phyloP scores from a whole-genome alignment of 2,797 vertebrate species.

The Prionace glauca region DNA sequence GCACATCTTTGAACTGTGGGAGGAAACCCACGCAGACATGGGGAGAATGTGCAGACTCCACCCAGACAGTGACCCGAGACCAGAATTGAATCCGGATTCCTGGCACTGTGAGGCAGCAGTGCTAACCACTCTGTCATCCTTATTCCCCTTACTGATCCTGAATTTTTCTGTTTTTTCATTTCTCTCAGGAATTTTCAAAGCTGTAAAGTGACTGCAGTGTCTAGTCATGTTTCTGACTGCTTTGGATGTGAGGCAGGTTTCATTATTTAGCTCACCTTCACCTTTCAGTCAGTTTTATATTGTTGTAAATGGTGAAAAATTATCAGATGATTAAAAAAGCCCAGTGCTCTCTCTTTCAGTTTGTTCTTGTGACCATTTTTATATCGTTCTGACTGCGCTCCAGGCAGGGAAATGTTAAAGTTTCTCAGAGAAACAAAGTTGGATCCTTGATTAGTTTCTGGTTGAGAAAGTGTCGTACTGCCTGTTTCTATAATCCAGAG shows the following conservation, averaged over 20 bases:
- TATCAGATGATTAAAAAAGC: not conserved
- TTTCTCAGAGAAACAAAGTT: not conserved
- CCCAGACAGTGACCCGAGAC: too few species aligned
- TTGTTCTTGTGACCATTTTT: not conserved
- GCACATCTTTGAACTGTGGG: too few species aligned
- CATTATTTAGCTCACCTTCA: not conserved
- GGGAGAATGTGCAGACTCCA: too few species aligned
- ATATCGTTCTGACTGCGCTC: not conserved
- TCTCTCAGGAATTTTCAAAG: not conserved
- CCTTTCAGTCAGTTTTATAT: not conserved
- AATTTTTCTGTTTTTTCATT: too few species aligned
- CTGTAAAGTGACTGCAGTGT: not conserved
- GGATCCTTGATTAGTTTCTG: not conserved
- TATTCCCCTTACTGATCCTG: too few species aligned
- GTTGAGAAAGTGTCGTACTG: not conserved
- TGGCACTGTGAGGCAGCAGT: too few species aligned
- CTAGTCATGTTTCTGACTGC: not conserved
- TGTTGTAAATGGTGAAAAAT: not conserved
- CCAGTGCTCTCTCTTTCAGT: not conserved
- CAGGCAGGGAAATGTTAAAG: not conserved
- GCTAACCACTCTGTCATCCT: too few species aligned
- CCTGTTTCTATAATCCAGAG: not conserved
- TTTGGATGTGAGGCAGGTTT: not conserved
- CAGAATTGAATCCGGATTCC: too few species aligned
- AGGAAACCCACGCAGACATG: too few species aligned